phyloP scores from a whole-genome alignment of 2,888 invertebrate species.

The Rosalia funebris region DNA sequence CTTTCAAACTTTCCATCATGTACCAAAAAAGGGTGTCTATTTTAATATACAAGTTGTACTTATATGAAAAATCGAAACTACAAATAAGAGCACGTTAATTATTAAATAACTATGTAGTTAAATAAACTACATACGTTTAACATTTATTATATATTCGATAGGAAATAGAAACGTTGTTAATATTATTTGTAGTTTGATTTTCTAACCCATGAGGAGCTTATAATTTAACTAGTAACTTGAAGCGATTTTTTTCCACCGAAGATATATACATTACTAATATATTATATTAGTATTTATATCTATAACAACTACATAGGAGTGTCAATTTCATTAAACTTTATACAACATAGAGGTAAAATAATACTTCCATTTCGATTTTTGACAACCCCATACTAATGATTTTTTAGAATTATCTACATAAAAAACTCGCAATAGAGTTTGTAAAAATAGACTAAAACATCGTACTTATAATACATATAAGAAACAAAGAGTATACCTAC shows the following conservation, averaged over 20 bases:
- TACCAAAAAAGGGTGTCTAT: too few species aligned
- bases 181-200: too few species aligned
- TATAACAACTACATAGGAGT: constrained; percentile 29
- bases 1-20: too few species aligned
- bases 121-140: too few species aligned
- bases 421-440: constrained; percentile 43
- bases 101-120: too few species aligned
- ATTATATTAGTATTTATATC: constrained; percentile 4
- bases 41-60: too few species aligned
- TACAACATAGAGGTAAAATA: constrained; percentile 32
- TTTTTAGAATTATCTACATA: constrained; percentile 49
- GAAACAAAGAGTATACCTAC: constrained; percentile 27
- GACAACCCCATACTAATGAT: constrained; percentile 43
- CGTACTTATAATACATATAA: constrained; percentile 19
- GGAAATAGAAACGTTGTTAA: too few species aligned
- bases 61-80: too few species aligned
- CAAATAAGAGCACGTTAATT: too few species aligned
- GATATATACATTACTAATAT: constrained; percentile 15
- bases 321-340: constrained; percentile 28
- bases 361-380: constrained; percentile 26
- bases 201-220: too few species aligned
- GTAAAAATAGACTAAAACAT: constrained; percentile 36
- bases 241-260: constrained; percentile 30
- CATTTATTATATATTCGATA: too few species aligned
- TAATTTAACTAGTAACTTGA: constrained; percentile 20